phyloP scores from a whole-genome alignment of 2,113 vertebrate species.

The Plecotus auritus region DNA sequence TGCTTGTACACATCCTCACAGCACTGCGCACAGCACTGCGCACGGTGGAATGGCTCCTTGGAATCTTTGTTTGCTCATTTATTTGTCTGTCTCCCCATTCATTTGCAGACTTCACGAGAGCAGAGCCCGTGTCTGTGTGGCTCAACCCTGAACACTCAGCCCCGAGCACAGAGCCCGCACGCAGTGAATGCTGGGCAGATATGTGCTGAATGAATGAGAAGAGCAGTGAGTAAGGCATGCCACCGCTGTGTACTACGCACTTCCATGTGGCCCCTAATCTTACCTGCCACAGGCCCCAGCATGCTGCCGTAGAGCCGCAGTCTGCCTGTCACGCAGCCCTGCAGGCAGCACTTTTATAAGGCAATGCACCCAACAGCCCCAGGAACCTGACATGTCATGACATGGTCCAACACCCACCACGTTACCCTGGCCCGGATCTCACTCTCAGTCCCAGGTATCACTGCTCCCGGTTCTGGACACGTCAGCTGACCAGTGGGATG shows the following conservation, averaged over 20 bases:
- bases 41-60: background rate
- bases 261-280: background rate
- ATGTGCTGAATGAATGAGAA: background rate
- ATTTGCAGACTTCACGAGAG: background rate
- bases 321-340: background rate
- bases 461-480: background rate
- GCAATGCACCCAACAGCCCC: no score
- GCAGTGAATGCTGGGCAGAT: background rate
- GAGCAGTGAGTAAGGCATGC: background rate
- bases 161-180: background rate
- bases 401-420: fast-evolving
- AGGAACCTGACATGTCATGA: background rate
- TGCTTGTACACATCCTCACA: fast-evolving
- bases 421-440: background rate
- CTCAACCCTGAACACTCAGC: background rate
- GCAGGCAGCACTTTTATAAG: fast-evolving
- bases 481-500: background rate
- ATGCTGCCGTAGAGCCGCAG: fast-evolving
- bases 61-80: background rate
- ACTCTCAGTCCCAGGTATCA: background rate
- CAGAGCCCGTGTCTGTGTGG: background rate
- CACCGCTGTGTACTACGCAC: fast-evolving
- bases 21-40: background rate
- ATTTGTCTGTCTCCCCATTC: background rate
- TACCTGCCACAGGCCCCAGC: background rate